phyloP scores from a whole-genome alignment of 2,888 invertebrate species.

The Cecidostiba fungosa region DNA sequence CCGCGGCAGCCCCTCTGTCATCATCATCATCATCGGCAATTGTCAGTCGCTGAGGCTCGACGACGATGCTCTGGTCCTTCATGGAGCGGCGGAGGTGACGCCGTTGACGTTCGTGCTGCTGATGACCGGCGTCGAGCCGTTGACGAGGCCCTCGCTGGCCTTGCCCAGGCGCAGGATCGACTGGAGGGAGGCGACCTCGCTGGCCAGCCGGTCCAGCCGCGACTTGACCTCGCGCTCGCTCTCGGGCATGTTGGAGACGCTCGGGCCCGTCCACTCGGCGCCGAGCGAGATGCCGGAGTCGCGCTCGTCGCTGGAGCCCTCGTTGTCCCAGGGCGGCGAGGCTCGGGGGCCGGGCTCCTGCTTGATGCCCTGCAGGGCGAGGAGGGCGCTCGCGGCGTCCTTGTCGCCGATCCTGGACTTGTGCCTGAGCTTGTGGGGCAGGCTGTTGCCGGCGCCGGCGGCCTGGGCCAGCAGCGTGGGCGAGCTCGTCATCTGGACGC shows the following conservation, averaged over 20 bases:
- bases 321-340: constrained; percentile 93
- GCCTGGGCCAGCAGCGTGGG: constrained; percentile 46
- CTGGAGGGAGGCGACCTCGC: constrained; percentile 95
- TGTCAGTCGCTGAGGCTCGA: constrained; percentile 52
- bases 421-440: constrained; percentile 95
- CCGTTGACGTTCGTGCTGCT: constrained; percentile 37
- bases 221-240: constrained; percentile 89
- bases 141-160: constrained; percentile 40
- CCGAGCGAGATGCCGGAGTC: constrained; percentile 94
- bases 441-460: constrained; percentile 85
- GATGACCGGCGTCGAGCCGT: constrained; percentile 23
- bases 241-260: constrained; percentile 80
- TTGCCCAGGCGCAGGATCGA: constrained; percentile 87
- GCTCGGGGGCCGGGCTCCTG: constrained; percentile 92
- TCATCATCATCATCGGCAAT: constrained; percentile 42
- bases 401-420: constrained; percentile 95
- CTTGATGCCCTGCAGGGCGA: constrained; percentile 92
- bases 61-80: constrained; percentile 36
- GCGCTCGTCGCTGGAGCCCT: constrained; percentile 94
- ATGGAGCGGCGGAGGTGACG: constrained; percentile 52
- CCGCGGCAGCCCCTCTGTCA: not conserved
- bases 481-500: constrained; percentile 81
- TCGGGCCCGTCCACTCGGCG: constrained; percentile 83
- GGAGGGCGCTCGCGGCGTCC: constrained; percentile 90
- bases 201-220: constrained; percentile 92